Percentiles rank a stretch among this genome's conserved stretches.
phyloP scores from a whole-genome alignment of 2,888 invertebrate species.

The Trachelus tabidus region DNA sequence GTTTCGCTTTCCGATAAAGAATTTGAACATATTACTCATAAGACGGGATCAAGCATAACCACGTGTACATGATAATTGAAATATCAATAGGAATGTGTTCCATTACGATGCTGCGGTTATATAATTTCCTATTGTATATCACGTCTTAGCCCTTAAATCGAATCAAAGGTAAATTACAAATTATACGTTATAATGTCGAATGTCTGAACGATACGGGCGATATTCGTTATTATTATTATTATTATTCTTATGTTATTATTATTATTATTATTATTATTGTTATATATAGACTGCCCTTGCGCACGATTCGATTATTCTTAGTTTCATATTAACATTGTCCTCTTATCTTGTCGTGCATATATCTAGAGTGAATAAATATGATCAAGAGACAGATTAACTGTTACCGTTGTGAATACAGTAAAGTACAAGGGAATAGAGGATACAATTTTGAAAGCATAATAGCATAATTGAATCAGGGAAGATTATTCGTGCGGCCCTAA shows the following conservation, averaged over 20 bases:
- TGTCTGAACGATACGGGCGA: neutral
- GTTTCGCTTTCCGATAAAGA: neutral
- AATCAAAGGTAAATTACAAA: neutral
- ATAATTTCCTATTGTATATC: neutral
- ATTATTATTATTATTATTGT: neutral
- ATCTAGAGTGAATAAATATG: neutral
- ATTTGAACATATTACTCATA: neutral
- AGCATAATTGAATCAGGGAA: neutral
- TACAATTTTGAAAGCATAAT: neutral
- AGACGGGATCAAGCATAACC: neutral
- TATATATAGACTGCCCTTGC: neutral
- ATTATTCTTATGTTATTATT: too few species aligned
- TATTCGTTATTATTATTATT: neutral
- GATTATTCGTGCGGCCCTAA: neutral
- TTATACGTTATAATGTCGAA: neutral
- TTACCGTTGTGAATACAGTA: neutral
- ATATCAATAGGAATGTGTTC: neutral
- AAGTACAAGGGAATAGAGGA: neutral
- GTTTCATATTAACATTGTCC: neutral
- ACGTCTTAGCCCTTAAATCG: neutral
- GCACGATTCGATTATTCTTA: neutral
- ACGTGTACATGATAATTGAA: neutral
- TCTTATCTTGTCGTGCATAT: neutral
- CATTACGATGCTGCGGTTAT: neutral
- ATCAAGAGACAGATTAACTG: neutral